Evolutionary conservation across 2,113 vertebrate species (phyloP).

Genomic region (Lathamus discolor): DNA sequence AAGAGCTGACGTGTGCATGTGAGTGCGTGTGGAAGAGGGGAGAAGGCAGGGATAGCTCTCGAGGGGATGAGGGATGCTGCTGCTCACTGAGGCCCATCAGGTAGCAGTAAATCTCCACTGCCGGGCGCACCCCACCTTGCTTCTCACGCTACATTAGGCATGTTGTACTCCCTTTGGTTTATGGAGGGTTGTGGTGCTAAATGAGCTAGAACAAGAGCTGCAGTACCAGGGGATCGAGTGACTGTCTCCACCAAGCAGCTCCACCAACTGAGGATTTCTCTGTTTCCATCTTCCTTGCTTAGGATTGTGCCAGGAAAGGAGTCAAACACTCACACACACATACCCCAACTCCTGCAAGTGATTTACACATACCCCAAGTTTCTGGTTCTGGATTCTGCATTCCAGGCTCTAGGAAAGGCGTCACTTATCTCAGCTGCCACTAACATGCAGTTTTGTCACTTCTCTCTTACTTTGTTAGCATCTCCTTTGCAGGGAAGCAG

Average conservation of each 20-base stretch:
- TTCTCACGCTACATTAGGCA: slow-evolving; percentile 68
- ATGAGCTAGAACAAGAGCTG: slow-evolving; percentile 64
- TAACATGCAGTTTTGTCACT: neutral
- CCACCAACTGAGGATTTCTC: slow-evolving; percentile 4
- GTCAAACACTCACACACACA: neutral
- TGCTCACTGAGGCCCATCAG: slow-evolving; percentile 15
- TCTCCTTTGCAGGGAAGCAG: neutral
- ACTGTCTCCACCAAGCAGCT: slow-evolving; percentile 15
- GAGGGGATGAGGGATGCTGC: neutral
- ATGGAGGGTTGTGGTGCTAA: slow-evolving; percentile 58
- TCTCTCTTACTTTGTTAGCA: neutral
- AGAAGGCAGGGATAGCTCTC: neutral
- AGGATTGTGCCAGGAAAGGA: neutral
- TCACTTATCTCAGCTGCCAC: neutral
- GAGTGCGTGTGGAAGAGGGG: neutral
- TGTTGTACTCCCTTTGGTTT: slow-evolving; percentile 62
- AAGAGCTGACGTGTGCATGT: neutral
- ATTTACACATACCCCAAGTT: neutral
- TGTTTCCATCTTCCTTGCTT: neutral
- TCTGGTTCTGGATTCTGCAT: neutral
- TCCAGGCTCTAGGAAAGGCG: neutral
- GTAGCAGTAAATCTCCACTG: slow-evolving; percentile 63
- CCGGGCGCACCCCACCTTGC: neutral
- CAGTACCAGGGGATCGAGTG: slow-evolving; percentile 36
- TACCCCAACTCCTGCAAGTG: neutral